Percentiles rank a stretch among this genome's conserved stretches.
phyloP scores from a whole-genome alignment of 2,113 vertebrate species.

The Alethe castanea region DNA sequence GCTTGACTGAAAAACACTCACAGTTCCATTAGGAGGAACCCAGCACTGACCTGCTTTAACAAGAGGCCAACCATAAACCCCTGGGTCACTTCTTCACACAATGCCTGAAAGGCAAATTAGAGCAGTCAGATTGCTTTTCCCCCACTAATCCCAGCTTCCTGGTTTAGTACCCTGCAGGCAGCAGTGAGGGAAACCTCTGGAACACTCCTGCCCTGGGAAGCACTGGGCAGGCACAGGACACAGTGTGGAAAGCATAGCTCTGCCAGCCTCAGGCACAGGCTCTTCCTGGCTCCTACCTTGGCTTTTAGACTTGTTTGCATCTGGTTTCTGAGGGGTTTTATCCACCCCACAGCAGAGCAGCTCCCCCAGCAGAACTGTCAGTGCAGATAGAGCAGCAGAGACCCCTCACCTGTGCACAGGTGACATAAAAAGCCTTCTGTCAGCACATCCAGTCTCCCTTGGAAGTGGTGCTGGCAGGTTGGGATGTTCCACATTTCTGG shows the following conservation, averaged over 20 bases:
- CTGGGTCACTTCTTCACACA: not conserved
- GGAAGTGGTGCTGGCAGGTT: not conserved
- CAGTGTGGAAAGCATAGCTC: rapidly evolving
- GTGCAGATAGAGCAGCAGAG: not conserved
- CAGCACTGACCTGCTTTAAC: not conserved
- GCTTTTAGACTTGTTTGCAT: not conserved
- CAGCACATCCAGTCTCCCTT: not conserved
- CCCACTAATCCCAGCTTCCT: not conserved
- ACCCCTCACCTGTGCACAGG: not conserved
- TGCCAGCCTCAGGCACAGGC: not conserved
- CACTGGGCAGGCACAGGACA: not conserved
- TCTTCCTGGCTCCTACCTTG: rapidly evolving
- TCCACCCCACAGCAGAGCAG: not conserved
- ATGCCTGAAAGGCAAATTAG: not conserved
- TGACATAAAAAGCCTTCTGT: not conserved
- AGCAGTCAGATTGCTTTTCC: not conserved
- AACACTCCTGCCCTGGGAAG: not conserved
- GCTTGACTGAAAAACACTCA: not conserved
- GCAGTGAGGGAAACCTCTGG: rapidly evolving
- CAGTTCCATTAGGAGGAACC: not conserved
- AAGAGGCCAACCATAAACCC: slow-evolving; percentile 18
- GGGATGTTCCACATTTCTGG: not conserved
- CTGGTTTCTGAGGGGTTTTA: not conserved
- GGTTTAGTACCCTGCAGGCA: not conserved
- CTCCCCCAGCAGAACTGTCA: not conserved